These are phyloP conservation scores for Hirtodrosophila cameraria DNA, from an alignment of 2,888 invertebrate species.

Conservation along the genomic window DNA sequence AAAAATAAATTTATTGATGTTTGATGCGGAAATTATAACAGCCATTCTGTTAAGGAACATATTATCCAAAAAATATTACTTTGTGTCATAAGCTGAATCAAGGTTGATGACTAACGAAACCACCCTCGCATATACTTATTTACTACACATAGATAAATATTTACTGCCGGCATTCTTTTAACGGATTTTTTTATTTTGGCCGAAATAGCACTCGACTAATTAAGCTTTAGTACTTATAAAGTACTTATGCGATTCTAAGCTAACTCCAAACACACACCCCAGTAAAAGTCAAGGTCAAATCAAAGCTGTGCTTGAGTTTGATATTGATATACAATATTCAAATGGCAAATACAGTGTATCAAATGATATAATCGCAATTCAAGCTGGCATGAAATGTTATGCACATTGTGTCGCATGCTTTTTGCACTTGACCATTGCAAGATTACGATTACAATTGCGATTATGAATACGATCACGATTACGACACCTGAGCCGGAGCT, in stretches of 20 bases:
- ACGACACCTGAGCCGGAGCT: slow-evolving; percentile 46
- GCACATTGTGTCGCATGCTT: slow-evolving; percentile 26
- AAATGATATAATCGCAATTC: slow-evolving; percentile 34
- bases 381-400: slow-evolving; percentile 32
- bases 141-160: not conserved
- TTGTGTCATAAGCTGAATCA: too few species aligned
- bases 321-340: too few species aligned
- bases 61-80: too few species aligned
- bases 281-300: slow-evolving; percentile 45
- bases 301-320: not conserved
- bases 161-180: too few species aligned
- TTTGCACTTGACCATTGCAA: slow-evolving; percentile 53
- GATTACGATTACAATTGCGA: slow-evolving; percentile 4
- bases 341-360: too few species aligned
- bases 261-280: slow-evolving; percentile 12
- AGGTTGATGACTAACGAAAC: not conserved
- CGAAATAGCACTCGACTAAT: slow-evolving; percentile 6
- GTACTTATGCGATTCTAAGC: slow-evolving; percentile 6
- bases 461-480: slow-evolving; percentile 37
- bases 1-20: too few species aligned
- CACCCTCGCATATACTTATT: not conserved
- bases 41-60: too few species aligned
- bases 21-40: too few species aligned
- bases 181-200: slow-evolving; percentile 15
- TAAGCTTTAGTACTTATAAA: not conserved